Base-by-base conservation (phyloP, 2,888 invertebrate species). In the Sinotaia quadrata region DNA sequence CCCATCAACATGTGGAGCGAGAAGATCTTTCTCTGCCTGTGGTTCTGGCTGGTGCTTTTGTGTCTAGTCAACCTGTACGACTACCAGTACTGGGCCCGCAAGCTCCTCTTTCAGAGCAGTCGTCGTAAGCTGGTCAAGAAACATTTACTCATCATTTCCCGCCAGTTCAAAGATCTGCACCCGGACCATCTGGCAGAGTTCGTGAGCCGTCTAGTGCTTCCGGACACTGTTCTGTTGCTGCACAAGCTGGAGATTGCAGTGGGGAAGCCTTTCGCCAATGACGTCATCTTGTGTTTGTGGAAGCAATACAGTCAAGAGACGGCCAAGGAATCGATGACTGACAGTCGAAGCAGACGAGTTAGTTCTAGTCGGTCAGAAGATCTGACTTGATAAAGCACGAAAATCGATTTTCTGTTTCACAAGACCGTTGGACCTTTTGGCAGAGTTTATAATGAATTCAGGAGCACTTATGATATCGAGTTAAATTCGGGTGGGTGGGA, bases 21-120 rank as follows among this genome's bases (percentile, higher is more conserved):
- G 74, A 88, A 88, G 78, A 87, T 88, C 67, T 88, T 87, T 75
- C 85, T 87, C 74, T 89, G 89, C 81, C 83, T 90, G 51, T 90
- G 90, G 90, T 90, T 89, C 83, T 90, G 90, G 90, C 84, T 89
- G 63, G 84, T 89, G 27, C 82, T 89, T 47, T 52, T 76, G 10
- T 36, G 57, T 10, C 37, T 60, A 2, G 21, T 66, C 12, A 72
- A 69, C 49, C 5, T 58, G 24, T 68, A 70, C 57, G 72, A 70
- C 41, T 66, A 63, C 34, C 34, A 66, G 15, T 31, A 49, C 31
- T 72, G 72, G 70, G 21, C 70, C 12, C 63, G 68, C 52, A 62
- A 65, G 24, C 49, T 75, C 29, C 18, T 68, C n/a, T 10, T 66
- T 12, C 56, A 57, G n/a, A 12, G 31, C 18, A 70, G 57, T n/a